phyloP scores from a whole-genome alignment of 2,797 vertebrate genomes.

The Esox masquinongy region DNA sequence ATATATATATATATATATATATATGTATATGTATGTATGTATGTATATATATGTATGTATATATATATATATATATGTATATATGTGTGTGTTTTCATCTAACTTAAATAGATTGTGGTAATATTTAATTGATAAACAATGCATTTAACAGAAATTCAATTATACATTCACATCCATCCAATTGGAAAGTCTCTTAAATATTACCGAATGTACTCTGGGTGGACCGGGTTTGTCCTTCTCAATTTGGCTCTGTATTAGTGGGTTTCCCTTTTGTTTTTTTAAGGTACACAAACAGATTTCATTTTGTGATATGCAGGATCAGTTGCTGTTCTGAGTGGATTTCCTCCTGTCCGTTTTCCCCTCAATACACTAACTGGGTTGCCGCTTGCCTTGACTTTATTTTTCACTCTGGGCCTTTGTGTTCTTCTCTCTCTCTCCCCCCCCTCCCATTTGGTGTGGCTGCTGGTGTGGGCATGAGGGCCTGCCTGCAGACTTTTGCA shows the following conservation, averaged over 20 bases:
- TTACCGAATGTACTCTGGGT: not conserved
- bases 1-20: no score
- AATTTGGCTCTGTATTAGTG: constrained; percentile 6
- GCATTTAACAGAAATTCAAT: not conserved
- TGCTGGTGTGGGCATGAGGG: constrained; percentile 92
- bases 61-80: not conserved
- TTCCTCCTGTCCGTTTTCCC: constrained; percentile 11
- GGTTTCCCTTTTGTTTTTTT: not conserved
- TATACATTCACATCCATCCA: not conserved
- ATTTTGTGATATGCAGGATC: not conserved
- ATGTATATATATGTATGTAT: constrained; percentile 14
- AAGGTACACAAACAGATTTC: constrained; percentile 23
- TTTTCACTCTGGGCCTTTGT: constrained; percentile 87
- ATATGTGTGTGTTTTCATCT: constrained; percentile 22
- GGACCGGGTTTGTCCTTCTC: not conserved
- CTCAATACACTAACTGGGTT: constrained; percentile 49
- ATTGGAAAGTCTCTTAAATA: not conserved
- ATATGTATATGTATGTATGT: no score
- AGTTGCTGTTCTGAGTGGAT: not conserved
- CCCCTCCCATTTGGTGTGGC: constrained; percentile 79
- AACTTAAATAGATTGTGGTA: constrained; percentile 9
- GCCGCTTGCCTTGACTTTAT: constrained; percentile 78
- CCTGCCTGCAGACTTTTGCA: constrained; percentile 96
- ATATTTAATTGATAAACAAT: not conserved
- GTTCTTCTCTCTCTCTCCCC: constrained; percentile 84